A percentile compares a stretch with the other conserved stretches of the same genome.
phyloP scores from a whole-genome alignment of 2,888 invertebrate genomes.

The Pheosia gnoma region DNA sequence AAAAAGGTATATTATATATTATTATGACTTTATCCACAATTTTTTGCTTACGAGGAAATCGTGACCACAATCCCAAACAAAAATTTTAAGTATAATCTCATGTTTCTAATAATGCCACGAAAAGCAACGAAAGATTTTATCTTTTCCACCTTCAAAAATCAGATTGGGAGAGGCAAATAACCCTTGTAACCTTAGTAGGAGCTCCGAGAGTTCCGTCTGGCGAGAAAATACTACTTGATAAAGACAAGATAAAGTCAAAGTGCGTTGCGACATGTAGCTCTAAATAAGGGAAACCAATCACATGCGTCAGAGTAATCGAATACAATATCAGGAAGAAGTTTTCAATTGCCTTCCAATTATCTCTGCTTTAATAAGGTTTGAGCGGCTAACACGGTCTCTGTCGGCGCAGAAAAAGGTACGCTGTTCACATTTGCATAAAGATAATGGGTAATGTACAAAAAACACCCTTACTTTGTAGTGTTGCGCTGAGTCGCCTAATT shows the following conservation, averaged over 20 bases:
- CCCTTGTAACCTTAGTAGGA: conserved; percentile 18
- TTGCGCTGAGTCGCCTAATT: too few species aligned
- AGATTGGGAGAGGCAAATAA: conserved; percentile 24
- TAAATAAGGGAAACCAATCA: conserved; percentile 30
- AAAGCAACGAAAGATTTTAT: conserved; percentile 18
- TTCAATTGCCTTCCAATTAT: conserved; percentile 32
- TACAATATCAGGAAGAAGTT: conserved; percentile 38
- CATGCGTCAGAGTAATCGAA: conserved; percentile 29
- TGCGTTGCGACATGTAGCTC: conserved; percentile 19
- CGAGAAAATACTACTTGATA: conserved; percentile 27
- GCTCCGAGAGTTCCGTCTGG: conserved; percentile 18
- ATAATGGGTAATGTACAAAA: background rate
- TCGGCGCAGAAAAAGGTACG: conserved; percentile 23
- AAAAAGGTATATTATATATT: too few species aligned
- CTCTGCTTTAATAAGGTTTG: conserved; percentile 23
- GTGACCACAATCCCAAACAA: background rate
- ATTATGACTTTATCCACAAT: background rate
- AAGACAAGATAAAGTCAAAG: conserved; percentile 25
- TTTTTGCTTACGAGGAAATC: background rate
- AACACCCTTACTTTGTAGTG: too few species aligned
- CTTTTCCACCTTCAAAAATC: conserved; percentile 7
- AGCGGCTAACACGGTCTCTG: conserved; percentile 18
- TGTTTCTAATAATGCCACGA: background rate
- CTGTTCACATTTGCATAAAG: conserved; percentile 11
- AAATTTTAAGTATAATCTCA: background rate